A percentile compares a stretch with the other conserved stretches of the same genome.
These are phyloP conservation scores for Drosophila guanche DNA, from an alignment of 1,140 invertebrate species.

Conservation along the genomic window DNA sequence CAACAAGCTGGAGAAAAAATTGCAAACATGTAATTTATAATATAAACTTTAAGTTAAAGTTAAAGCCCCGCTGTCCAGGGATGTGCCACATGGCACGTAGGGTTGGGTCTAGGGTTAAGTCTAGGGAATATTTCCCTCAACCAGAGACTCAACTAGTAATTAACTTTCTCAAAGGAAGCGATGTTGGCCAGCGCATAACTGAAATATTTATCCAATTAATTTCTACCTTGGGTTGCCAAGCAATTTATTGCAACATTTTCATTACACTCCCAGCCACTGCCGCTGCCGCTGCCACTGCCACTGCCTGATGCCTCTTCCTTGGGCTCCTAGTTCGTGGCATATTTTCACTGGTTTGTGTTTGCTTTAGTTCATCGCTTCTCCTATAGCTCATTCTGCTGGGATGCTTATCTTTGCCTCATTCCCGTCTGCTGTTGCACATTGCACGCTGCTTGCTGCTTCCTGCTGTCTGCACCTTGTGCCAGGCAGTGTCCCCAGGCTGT, in stretches of 20 bases:
- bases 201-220: constrained; percentile 79
- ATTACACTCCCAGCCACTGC: constrained; percentile 22
- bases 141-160: constrained; percentile 41
- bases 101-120: background rate
- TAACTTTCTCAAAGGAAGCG: constrained; percentile 50
- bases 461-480: constrained; percentile 32
- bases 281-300: too few species aligned
- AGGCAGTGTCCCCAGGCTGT: constrained; percentile 50
- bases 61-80: background rate
- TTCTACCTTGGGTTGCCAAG: constrained; percentile 63
- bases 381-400: constrained; percentile 55
- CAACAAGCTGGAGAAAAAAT: too few species aligned
- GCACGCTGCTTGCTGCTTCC: constrained; percentile 43
- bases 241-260: constrained; percentile 77
- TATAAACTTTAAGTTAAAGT: background rate
- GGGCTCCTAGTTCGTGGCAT: constrained; percentile 13
- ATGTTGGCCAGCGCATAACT: constrained; percentile 51
- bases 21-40: too few species aligned
- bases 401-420: constrained; percentile 43
- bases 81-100: constrained; percentile 25
- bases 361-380: constrained; percentile 48
- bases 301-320: too few species aligned
- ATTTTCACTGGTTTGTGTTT: constrained; percentile 58
- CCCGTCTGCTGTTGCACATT: background rate
- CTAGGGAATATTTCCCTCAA: constrained; percentile 12